These are phyloP conservation scores for Balearica regulorum DNA, from an alignment of 2,797 vertebrate genomes.

Conservation along the genomic window DNA sequence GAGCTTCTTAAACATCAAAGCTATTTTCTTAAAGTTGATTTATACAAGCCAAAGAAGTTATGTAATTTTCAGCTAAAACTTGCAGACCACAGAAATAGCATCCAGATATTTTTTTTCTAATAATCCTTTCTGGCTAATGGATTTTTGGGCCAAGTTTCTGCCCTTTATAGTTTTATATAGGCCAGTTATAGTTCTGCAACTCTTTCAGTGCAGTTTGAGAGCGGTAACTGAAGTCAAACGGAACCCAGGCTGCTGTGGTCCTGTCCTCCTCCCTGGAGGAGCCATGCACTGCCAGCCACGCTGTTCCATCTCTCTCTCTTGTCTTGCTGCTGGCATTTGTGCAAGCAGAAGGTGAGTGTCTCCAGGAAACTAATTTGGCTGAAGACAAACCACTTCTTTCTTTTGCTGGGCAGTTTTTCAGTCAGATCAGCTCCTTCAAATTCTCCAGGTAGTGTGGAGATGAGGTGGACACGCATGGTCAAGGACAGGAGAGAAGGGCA, in stretches of 20 bases:
- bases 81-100: neutral
- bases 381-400: neutral
- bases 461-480: neutral
- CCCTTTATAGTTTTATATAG: neutral
- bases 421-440: neutral
- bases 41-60: neutral
- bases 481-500: neutral
- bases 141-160: neutral
- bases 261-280: neutral
- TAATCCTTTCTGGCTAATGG: neutral
- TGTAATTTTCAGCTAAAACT: slow-evolving; percentile 20
- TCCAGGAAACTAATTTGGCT: neutral
- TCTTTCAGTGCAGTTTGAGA: neutral
- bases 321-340: neutral
- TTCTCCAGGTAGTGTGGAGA: neutral
- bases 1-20: slow-evolving; percentile 30
- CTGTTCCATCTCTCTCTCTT: neutral
- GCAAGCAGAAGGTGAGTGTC: neutral
- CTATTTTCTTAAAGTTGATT: neutral
- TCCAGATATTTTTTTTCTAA: neutral
- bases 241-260: neutral
- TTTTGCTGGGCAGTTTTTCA: neutral
- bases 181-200: neutral
- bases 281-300: neutral
- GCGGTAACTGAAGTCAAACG: neutral